Conservation (phyloP, 2,888 invertebrate genomes). For the Lasioglossum pauxillum region DNA sequence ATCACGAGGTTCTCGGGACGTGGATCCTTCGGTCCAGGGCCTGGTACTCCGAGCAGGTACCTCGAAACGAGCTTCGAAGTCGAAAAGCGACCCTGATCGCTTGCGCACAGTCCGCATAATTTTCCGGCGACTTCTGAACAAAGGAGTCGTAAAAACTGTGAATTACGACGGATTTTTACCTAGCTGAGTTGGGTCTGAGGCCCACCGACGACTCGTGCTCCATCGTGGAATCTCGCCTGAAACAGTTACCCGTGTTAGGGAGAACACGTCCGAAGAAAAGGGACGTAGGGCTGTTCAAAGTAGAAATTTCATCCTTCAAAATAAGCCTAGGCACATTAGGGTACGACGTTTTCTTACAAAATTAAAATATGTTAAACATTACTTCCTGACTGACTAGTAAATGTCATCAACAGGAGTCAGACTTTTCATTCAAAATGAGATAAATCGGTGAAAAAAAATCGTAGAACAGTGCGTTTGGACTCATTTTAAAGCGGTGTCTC, state of each 20-base stretch:
- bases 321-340: not conserved
- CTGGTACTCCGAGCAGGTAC: conserved; percentile 1
- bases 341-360: not conserved
- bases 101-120: conserved; percentile 74
- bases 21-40: not conserved
- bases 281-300: not conserved
- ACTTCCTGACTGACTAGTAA: no score
- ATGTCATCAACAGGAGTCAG: not conserved
- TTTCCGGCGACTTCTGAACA: conserved; percentile 74
- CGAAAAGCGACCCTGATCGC: conserved; percentile 4
- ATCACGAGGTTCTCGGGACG: conserved; percentile 1
- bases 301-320: not conserved
- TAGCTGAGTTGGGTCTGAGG: not conserved
- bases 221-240: conserved; percentile 13
- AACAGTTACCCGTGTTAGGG: not conserved
- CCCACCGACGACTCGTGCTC: conserved; percentile 7
- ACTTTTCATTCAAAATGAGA: not conserved
- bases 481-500: not conserved
- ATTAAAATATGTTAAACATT: not conserved
- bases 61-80: not conserved
- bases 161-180: conserved; percentile 64
- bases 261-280: not conserved
- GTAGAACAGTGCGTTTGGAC: not conserved
- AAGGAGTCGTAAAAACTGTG: conserved; percentile 73
- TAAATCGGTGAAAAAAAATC: not conserved